Base-by-base conservation (phyloP, 2,888 invertebrate species). In the Napeogenes sylphis region DNA sequence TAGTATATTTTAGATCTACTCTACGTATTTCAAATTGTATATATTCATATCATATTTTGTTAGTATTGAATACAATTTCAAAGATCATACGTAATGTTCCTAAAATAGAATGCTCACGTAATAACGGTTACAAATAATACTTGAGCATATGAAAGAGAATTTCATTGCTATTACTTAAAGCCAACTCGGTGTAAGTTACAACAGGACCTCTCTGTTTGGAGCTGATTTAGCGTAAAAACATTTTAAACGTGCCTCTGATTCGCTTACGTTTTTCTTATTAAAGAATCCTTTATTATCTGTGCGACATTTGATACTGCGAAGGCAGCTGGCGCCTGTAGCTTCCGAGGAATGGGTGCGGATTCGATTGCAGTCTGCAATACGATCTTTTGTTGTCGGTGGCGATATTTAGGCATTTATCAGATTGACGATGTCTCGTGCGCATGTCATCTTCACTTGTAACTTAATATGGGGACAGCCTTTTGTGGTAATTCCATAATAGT, bases 321-420 rank as follows among this genome's bases (percentile, higher is more conserved):
- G 77, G 82, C 90, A 88, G 89, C 85, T 87, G 89, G 88, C 89
- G 89, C 88, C 88, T 81, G 76, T 75, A 76, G 88, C 88, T 90
- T 87, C 89, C 87, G 88, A 83, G 77, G 81, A 82, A 79, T 84
- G 77, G 77, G 71, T 75, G 77, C 80, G 71, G 78, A 81, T 82
- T 81, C 75, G 72, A 80, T 78, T 79, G 78, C 78, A 78, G 74
- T 74, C 73, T 79, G 83, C 79, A 86, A 89, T 82, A 67, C 68
- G 87, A 89, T 87, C 82, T 87, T 89, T 90, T 87, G 85, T 87
- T 87, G 87, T 84, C 80, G 81, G 79, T 81, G 79, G 85, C 85
- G 82, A 87, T 83, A 83, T 85, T 83, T 74, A 75, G 73, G 76
- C 71, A 77, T 79, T 79, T 84, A 85, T 85, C 83, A 79, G 77